A percentile compares a stretch with the other conserved stretches of the same genome.
These are phyloP conservation scores for Rhinolophus ferrumequinum DNA, from an alignment of 2,113 vertebrate species.

Conservation along the genomic window DNA sequence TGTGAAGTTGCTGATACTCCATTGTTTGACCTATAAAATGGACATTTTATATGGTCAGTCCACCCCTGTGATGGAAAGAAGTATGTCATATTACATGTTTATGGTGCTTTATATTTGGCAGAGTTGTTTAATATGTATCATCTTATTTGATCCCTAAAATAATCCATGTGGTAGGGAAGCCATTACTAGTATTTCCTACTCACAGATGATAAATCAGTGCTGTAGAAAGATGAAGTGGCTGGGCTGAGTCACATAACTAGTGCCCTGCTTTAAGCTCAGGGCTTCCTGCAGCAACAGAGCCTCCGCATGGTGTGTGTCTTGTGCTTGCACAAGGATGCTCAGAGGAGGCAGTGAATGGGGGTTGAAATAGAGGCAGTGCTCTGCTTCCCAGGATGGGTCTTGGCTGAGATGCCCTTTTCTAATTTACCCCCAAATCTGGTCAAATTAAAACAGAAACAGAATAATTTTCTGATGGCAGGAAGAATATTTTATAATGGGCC, in stretches of 20 bases:
- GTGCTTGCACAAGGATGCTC: too few species aligned
- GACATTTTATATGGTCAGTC: background rate
- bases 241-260: too few species aligned
- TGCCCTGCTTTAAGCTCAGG: background rate
- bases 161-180: background rate
- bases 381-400: background rate
- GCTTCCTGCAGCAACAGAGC: fast-evolving
- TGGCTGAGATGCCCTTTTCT: background rate
- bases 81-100: background rate
- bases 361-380: background rate
- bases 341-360: background rate
- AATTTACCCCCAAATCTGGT: background rate
- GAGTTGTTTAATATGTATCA: background rate
- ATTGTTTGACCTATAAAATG: background rate
- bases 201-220: background rate
- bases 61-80: background rate
- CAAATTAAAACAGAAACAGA: background rate
- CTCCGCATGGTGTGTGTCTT: fast-evolving
- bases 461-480: background rate
- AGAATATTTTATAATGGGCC: background rate
- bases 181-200: background rate
- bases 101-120: background rate
- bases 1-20: background rate
- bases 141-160: background rate
- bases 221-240: background rate